Conservation (phyloP, 2,888 invertebrate species). For the Drosophila pegasa region DNA sequence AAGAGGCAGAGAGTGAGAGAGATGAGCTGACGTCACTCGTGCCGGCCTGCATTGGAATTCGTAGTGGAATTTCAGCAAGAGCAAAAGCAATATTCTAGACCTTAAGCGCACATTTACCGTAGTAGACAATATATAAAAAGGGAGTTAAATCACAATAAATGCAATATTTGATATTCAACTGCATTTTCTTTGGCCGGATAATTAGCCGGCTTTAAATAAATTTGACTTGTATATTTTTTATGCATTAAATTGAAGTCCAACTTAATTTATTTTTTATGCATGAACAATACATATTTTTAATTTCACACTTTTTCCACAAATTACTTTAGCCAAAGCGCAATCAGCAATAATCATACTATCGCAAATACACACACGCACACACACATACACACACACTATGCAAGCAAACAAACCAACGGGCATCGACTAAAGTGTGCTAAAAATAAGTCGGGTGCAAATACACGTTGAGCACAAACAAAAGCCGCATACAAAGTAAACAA, state of each 20-base stretch:
- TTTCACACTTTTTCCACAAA: too few species aligned
- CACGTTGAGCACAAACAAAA: constrained; percentile 33
- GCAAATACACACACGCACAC: not conserved
- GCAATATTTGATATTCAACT: too few species aligned
- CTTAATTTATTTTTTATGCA: not conserved
- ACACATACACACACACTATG: not conserved
- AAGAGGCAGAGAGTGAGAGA: not conserved
- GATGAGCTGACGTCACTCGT: constrained; percentile 35
- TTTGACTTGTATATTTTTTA: not conserved
- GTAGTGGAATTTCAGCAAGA: constrained; percentile 23
- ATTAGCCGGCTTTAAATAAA: not conserved
- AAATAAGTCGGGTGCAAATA: constrained; percentile 52
- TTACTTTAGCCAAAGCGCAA: not conserved
- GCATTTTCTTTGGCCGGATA: too few species aligned
- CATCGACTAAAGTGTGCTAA: constrained; percentile 49
- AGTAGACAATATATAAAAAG: too few species aligned
- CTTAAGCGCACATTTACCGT: constrained; percentile 12
- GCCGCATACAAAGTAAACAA: constrained; percentile 36
- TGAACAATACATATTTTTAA: not conserved
- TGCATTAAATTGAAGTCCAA: not conserved
- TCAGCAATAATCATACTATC: not conserved
- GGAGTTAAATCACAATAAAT: not conserved
- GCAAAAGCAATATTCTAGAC: constrained; percentile 9
- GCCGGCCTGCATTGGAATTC: constrained; percentile 25
- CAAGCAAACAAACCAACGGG: constrained; percentile 1